These are phyloP conservation scores for Passer domesticus DNA, from an alignment of 2,113 vertebrate species.

Conservation along the genomic window DNA sequence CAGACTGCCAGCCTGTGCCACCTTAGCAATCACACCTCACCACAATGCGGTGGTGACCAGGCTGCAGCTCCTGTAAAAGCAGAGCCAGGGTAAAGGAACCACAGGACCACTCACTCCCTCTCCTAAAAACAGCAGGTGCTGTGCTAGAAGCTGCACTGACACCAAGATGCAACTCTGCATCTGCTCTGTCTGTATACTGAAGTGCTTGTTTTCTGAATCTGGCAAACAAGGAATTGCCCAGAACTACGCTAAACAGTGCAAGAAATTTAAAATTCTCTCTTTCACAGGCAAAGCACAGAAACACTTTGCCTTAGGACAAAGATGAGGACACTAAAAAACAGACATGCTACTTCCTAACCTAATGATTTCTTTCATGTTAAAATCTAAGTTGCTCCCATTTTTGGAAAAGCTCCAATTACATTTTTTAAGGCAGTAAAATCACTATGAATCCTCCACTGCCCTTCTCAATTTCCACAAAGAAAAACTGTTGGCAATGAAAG, in stretches of 20 bases:
- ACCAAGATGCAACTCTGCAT: not conserved
- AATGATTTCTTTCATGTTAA: not conserved
- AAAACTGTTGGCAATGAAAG: not conserved
- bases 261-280: not conserved
- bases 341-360: not conserved
- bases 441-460: not conserved
- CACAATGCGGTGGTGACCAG: not conserved
- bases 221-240: not conserved
- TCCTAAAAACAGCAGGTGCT: not conserved
- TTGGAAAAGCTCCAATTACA: not conserved
- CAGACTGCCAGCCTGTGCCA: not conserved
- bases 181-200: not conserved
- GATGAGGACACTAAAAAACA: not conserved
- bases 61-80: not conserved
- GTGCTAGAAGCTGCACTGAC: not conserved
- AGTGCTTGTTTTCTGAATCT: not conserved
- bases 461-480: not conserved
- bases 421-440: not conserved
- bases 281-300: not conserved
- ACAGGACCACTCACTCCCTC: not conserved
- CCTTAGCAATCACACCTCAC: not conserved
- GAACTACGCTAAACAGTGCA: rapidly evolving
- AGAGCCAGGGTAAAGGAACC: not conserved
- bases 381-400: not conserved
- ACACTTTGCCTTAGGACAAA: not conserved